Conservation (phyloP, 2,113 vertebrate species). For the Tyto alba region DNA sequence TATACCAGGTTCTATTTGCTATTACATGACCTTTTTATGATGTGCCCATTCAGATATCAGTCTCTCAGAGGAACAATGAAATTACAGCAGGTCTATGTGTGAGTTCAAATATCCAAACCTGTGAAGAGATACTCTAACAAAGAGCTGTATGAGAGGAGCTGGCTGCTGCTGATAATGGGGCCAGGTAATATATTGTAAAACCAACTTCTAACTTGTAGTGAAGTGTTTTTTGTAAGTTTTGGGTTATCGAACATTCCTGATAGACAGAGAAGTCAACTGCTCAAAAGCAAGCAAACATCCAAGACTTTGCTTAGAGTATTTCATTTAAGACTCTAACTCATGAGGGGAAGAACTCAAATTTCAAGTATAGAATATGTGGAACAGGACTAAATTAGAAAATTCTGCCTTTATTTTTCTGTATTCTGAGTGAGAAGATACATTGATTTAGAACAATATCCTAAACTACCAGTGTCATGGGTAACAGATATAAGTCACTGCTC, state of each 20-base stretch:
- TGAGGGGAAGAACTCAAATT: not conserved
- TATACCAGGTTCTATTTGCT: not conserved
- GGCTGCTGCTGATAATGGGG: constrained; percentile 1
- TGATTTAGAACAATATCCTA: not conserved
- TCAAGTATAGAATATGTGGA: not conserved
- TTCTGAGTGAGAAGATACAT: not conserved
- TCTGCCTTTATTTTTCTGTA: not conserved
- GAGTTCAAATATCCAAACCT: not conserved
- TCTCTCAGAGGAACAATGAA: not conserved
- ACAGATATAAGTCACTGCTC: not conserved
- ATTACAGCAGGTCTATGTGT: not conserved
- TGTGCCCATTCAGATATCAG: not conserved
- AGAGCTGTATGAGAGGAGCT: not conserved
- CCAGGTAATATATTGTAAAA: constrained; percentile 11
- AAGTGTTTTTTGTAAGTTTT: not conserved
- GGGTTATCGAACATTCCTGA: not conserved
- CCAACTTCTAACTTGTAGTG: not conserved
- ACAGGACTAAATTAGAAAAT: not conserved
- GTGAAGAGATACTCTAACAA: not conserved
- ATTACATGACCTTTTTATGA: not conserved
- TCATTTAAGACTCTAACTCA: not conserved
- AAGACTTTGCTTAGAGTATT: not conserved
- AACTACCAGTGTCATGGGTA: not conserved
- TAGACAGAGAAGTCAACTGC: not conserved
- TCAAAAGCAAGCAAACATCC: not conserved